Evolutionary conservation across 30 jellyfish, hydroid and myxozoan species (phyloP).

Genomic region (Pelagia noctiluca): DNA sequence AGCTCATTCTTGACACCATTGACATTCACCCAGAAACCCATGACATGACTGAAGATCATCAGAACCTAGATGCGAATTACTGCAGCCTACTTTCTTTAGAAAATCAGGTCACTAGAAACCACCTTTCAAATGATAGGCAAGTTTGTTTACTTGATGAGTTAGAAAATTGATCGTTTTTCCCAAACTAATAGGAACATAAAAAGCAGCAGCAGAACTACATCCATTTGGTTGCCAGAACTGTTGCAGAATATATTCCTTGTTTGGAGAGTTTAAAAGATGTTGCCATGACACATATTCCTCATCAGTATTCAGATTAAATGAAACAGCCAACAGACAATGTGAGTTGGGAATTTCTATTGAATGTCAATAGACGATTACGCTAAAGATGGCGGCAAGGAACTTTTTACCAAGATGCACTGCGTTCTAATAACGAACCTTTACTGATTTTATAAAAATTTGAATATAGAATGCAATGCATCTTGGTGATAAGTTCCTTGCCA

Average conservation of each 20-base stretch:
- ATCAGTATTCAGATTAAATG: conserved; percentile 5
- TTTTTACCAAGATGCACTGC: too few relatives aligned
- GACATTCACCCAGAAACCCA: background rate
- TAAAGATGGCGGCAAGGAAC: too few relatives aligned
- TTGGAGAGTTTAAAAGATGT: background rate
- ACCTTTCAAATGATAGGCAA: background rate
- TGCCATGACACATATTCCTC: conserved; percentile 8
- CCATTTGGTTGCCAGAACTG: background rate
- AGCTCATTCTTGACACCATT: background rate
- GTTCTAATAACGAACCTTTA: too few relatives aligned
- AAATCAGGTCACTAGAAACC: background rate
- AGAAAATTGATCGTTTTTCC: conserved; percentile 4
- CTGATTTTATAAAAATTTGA: too few relatives aligned
- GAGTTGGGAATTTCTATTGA: too few relatives aligned
- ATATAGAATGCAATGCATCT: background rate
- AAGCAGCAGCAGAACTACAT: conserved; percentile 1
- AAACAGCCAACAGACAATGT: conserved; percentile 12
- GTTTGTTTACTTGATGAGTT: background rate
- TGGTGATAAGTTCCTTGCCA: background rate
- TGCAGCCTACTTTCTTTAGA: background rate
- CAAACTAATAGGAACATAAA: conserved; percentile 10
- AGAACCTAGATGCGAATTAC: conserved; percentile 9
- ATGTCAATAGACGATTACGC: too few relatives aligned
- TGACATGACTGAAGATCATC: background rate
- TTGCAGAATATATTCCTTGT: background rate